Conservation (phyloP, 2,113 vertebrate species). For the Acanthisitta chloris region DNA sequence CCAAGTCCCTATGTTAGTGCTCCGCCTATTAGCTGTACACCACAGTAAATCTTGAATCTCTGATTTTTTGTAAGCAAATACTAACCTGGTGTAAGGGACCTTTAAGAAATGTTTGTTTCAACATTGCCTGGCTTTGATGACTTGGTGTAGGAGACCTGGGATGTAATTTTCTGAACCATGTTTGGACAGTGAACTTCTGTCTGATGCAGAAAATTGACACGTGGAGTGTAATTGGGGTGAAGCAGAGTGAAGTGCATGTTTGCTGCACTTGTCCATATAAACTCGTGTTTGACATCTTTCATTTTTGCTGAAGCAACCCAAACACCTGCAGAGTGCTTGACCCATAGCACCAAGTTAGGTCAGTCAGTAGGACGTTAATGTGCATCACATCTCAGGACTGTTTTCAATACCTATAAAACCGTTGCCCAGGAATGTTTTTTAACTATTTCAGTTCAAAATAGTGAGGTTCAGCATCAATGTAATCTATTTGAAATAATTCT, state of each 20-base stretch:
- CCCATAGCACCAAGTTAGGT: fast-evolving
- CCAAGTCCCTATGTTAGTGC: background rate
- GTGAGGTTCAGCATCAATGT: background rate
- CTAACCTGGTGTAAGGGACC: too few species aligned
- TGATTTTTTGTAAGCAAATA: background rate
- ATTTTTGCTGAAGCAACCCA: background rate
- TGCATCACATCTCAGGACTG: background rate
- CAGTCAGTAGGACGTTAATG: background rate
- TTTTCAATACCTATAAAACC: background rate
- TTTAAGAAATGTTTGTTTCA: too few species aligned
- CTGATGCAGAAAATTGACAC: background rate
- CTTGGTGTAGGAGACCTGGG: too few species aligned
- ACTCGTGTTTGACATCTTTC: background rate
- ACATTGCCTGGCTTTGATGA: too few species aligned
- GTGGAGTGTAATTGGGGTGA: background rate
- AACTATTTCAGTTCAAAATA: background rate
- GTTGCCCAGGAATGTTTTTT: background rate
- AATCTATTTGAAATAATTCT: background rate
- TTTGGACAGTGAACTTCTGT: background rate
- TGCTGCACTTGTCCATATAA: background rate
- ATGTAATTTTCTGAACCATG: background rate
- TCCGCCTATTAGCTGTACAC: background rate
- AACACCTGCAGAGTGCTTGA: background rate
- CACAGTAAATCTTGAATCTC: background rate
- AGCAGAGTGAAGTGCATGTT: background rate